phyloP scores from a whole-genome alignment of 2,113 vertebrate genomes.

The Osmerus mordax region DNA sequence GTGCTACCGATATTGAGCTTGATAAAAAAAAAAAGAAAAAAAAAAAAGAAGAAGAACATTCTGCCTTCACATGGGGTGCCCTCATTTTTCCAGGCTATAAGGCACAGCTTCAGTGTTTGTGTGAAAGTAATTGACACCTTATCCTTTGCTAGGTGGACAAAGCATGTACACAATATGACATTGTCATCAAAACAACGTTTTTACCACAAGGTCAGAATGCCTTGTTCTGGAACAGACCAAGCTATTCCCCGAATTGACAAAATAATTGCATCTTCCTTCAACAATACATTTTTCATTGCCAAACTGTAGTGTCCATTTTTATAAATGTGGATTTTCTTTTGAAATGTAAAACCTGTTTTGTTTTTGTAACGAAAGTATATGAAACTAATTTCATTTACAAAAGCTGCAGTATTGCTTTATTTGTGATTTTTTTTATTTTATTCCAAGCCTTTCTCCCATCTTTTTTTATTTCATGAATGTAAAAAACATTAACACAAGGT shows the following conservation, averaged over 20 bases:
- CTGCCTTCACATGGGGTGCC: constrained; percentile 52
- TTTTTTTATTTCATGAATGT: constrained; percentile 15
- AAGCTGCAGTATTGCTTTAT: constrained; percentile 50
- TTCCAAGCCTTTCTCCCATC: constrained; percentile 22
- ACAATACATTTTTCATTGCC: constrained; percentile 28
- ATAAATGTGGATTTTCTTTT: constrained; percentile 16
- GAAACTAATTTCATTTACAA: constrained; percentile 30
- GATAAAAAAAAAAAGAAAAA: constrained; percentile 30
- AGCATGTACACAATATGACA: constrained; percentile 60
- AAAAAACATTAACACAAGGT: constrained; percentile 29
- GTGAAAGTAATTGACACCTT: constrained; percentile 50
- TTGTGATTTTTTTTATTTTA: constrained; percentile 29
- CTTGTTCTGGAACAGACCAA: constrained; percentile 16
- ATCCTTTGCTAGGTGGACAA: constrained; percentile 55
- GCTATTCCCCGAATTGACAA: constrained; percentile 41
- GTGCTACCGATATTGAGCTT: constrained; percentile 42
- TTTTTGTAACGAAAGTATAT: constrained; percentile 24
- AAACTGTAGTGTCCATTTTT: constrained; percentile 36
- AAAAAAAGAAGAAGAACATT: background rate
- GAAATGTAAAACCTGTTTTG: constrained; percentile 22
- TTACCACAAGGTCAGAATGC: constrained; percentile 7
- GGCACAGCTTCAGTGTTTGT: constrained; percentile 61
- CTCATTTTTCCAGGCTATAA: constrained; percentile 53
- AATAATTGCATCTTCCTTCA: constrained; percentile 35
- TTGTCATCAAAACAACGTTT: constrained; percentile 40